Base-by-base conservation (phyloP, 2,888 invertebrate genomes). In the Cheilosia pagana region DNA sequence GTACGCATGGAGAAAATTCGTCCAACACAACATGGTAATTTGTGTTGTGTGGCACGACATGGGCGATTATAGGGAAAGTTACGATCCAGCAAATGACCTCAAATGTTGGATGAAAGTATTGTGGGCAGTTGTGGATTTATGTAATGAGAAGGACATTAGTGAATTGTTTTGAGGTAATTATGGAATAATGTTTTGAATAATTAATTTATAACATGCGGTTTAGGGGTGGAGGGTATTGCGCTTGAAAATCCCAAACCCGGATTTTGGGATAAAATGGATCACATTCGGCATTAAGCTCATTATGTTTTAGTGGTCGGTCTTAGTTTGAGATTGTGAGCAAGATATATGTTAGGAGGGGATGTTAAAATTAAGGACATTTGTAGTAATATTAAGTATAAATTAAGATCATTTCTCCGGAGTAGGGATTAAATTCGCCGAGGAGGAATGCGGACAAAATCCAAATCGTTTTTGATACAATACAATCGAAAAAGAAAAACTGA, bases 121-220 rank as follows among this genome's bases (percentile, higher is more conserved):
- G 43, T 12, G 72, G 52, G 43, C 23, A 23, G 23, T 62, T 6
- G 21, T 3, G 50, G 62, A 62, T 62, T 53, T 62, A 43, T 53
- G 43, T 41, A 45, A 52, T 72, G 41, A 62, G 50, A 28, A 19
- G 52, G 62, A 72, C 60, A 62, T 72, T 72, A 72, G 52, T 31
- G 41, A 39, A 53, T 8, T 31, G 28, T 53, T 62, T 62, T 31
- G 52, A 52, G 71, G 52, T 60, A 41, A 60, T 60, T 41, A 41
- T 28, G 21, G 52, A 53, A 52, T 41, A 72, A 62, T 41, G 52
- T 21, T 43, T 52, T 53, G 59, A 59, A 71, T 71, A 60, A 70
- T 59, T 48, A 67, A 68, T 55, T 68, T 68, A 55, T 21, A 55
- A 14, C 10, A 8, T 55, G 43, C 5, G 14, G 39, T 4, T n/a